Percentiles rank a stretch among this genome's conserved stretches.
Evolutionary conservation across 2,888 invertebrate genomes (phyloP).

Genomic region (Cosmorhoe ocellata): DNA sequence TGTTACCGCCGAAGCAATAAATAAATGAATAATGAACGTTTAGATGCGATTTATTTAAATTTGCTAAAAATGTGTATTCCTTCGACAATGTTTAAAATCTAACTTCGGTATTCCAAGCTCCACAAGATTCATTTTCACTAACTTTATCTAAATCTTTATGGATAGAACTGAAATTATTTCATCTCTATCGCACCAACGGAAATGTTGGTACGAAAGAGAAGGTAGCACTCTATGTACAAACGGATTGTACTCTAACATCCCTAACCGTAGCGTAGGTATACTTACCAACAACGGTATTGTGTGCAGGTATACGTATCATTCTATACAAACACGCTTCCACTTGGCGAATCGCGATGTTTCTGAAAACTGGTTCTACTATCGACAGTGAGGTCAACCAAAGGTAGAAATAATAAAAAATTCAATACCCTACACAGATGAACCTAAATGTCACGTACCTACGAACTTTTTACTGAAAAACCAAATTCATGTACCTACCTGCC

Average conservation of each 20-base stretch:
- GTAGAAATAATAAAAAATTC: no score
- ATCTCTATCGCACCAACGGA: slow-evolving; percentile 13
- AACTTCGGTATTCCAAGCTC: background rate
- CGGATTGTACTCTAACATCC: slow-evolving; percentile 14
- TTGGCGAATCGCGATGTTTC: slow-evolving; percentile 4
- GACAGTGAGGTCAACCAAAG: no score
- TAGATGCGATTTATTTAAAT: no score
- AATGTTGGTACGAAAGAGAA: slow-evolving; percentile 9
- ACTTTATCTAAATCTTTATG: background rate
- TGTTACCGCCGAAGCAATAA: no score
- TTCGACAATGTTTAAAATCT: background rate
- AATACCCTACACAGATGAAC: no score
- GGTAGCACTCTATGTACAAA: slow-evolving; percentile 20
- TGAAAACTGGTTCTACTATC: background rate
- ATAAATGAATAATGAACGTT: no score
- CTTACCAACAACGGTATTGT: slow-evolving; percentile 6
- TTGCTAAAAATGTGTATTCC: no score
- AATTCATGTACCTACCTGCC: no score
- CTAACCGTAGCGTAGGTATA: slow-evolving; percentile 5
- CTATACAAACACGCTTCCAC: background rate
- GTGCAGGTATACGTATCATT: slow-evolving; percentile 10
- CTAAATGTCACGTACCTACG: no score
- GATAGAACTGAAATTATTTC: slow-evolving; percentile 1
- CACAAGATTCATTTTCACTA: slow-evolving; percentile 5
- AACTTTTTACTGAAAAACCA: no score